A percentile compares a stretch with the other conserved stretches of the same genome.
These are phyloP conservation scores for Zosterops japonicus DNA, from an alignment of 2,113 vertebrate species.

Conservation along the genomic window DNA sequence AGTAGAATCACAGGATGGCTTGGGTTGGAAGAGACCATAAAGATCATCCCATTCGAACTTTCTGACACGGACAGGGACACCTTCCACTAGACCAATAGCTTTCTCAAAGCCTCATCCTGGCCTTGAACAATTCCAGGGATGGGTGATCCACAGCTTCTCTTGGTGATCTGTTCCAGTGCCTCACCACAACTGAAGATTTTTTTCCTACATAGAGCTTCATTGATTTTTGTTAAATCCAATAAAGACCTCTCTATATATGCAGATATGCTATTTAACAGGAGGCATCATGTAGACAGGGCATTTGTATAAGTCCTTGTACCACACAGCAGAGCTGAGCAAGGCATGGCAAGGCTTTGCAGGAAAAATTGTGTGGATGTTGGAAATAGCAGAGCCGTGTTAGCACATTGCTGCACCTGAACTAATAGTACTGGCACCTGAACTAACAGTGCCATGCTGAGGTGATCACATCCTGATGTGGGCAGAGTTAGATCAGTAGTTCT, in stretches of 20 bases:
- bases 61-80: neutral
- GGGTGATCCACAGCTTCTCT: neutral
- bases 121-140: neutral
- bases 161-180: fast-evolving
- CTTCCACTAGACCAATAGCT: neutral
- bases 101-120: neutral
- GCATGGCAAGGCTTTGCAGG: neutral
- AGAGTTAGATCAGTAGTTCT: neutral
- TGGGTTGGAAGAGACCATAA: neutral
- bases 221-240: neutral
- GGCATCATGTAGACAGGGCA: neutral
- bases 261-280: neutral
- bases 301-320: neutral
- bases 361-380: neutral
- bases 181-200: neutral
- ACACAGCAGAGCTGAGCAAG: neutral
- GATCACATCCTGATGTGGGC: neutral
- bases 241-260: neutral
- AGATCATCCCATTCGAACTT: neutral
- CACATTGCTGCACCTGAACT: conserved; percentile 44
- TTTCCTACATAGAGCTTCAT: neutral
- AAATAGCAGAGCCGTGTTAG: neutral
- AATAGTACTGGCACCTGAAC: conserved; percentile 43
- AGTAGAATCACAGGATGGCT: neutral
- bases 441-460: conserved; percentile 46